phyloP scores from a whole-genome alignment of 2,113 vertebrate genomes.

The Ursus arctos region DNA sequence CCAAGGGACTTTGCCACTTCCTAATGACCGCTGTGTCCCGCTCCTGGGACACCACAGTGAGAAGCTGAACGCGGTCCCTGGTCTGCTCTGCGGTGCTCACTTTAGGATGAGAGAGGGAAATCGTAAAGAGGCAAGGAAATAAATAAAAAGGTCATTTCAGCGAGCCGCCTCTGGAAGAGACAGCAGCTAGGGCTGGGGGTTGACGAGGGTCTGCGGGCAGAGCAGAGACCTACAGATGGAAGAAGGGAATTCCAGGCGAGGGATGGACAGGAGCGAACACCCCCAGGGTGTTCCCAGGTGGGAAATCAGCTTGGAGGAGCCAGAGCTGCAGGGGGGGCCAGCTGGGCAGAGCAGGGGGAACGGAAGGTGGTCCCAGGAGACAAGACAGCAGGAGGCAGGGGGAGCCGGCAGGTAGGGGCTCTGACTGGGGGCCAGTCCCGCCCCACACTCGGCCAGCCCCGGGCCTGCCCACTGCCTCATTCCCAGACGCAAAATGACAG shows the following conservation, averaged over 20 bases:
- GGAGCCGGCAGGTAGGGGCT: background rate
- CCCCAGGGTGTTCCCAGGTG: background rate
- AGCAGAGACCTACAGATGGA: background rate
- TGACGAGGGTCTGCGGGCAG: background rate
- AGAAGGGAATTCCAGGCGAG: background rate
- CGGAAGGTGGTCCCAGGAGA: background rate
- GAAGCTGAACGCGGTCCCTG: background rate
- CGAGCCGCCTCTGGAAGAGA: background rate
- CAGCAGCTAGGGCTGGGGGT: background rate
- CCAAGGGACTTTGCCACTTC: background rate
- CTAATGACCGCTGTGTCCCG: background rate
- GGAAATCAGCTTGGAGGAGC: background rate
- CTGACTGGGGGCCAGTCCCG: background rate
- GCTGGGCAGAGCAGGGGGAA: accelerated
- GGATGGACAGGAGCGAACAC: background rate
- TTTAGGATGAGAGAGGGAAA: background rate
- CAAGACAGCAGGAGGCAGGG: background rate
- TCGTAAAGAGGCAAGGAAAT: accelerated
- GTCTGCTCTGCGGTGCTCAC: background rate
- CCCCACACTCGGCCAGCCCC: background rate
- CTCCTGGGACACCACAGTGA: accelerated
- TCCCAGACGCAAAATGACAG: background rate
- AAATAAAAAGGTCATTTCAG: background rate
- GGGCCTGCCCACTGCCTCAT: background rate
- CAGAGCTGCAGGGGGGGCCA: background rate